phyloP scores from a whole-genome alignment of 1,140 invertebrate genomes.

The Xylocopa sonorina region DNA sequence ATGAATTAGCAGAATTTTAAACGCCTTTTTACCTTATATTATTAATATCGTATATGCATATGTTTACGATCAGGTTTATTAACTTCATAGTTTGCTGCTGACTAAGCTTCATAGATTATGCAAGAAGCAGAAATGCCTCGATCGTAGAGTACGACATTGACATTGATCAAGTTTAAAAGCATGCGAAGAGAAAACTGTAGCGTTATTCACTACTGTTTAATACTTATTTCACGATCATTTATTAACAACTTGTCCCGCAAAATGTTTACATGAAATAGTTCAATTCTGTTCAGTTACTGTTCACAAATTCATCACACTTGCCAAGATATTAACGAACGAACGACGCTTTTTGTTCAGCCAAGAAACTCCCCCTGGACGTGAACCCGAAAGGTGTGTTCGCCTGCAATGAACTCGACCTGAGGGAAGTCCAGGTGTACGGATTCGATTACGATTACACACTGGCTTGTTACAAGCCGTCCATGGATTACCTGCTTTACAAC shows the following conservation, averaged over 20 bases:
- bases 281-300: too few species aligned
- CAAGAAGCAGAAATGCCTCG: neutral
- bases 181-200: too few species aligned
- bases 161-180: slow-evolving; percentile 5
- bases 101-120: neutral
- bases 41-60: too few species aligned
- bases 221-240: too few species aligned
- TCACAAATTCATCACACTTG: too few species aligned
- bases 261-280: too few species aligned
- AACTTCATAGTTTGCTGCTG: too few species aligned
- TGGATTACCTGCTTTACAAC: slow-evolving; percentile 96
- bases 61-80: too few species aligned
- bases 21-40: neutral
- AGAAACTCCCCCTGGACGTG: slow-evolving; percentile 93
- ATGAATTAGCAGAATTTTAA: neutral
- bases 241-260: too few species aligned
- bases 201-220: too few species aligned
- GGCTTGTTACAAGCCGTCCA: slow-evolving; percentile 95
- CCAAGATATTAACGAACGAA: neutral
- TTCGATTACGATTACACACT: slow-evolving; percentile 99
- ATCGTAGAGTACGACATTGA: neutral
- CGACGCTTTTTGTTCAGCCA: slow-evolving; percentile 83
- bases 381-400: slow-evolving; percentile 94
- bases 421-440: slow-evolving; percentile 96
- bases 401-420: slow-evolving; percentile 97